Percentiles rank a stretch among this genome's conserved stretches.
phyloP scores from a whole-genome alignment of 2,113 vertebrate species.

The Malurus melanocephalus region DNA sequence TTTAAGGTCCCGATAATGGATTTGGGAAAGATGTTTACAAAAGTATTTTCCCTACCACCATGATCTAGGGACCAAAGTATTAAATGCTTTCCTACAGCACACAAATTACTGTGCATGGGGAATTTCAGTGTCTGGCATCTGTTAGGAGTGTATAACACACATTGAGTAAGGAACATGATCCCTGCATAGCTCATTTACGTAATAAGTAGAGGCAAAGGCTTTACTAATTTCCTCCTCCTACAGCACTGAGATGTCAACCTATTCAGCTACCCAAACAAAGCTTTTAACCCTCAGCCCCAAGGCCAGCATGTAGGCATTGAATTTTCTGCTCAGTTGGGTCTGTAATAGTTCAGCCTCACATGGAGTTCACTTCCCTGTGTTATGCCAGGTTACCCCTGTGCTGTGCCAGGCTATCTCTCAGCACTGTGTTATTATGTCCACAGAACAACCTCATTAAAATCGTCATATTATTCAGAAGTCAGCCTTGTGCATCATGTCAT shows the following conservation, averaged over 20 bases:
- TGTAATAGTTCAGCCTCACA: background rate
- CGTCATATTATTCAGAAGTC: background rate
- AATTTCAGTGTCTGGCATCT: slow-evolving; percentile 9
- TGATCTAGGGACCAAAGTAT: background rate
- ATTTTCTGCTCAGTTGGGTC: background rate
- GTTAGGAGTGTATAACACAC: background rate
- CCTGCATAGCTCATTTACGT: background rate
- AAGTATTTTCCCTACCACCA: background rate
- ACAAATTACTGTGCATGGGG: background rate
- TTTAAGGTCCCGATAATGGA: background rate
- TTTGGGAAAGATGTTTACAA: background rate
- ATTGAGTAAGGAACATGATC: background rate
- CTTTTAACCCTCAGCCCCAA: background rate
- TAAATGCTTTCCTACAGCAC: background rate
- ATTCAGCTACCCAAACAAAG: background rate
- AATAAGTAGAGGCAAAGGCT: background rate
- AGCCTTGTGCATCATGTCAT: background rate
- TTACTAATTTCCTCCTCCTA: background rate
- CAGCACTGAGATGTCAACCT: background rate
- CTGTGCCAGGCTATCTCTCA: background rate
- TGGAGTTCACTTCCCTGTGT: too few relatives aligned
- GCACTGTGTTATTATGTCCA: background rate
- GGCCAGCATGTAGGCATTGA: background rate
- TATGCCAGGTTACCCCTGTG: background rate
- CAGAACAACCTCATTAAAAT: background rate